Evolutionary conservation across 2,113 vertebrate species (phyloP), one percentile per base, ranked within the genome.

Genomic region (Microtus montanus): DNA sequence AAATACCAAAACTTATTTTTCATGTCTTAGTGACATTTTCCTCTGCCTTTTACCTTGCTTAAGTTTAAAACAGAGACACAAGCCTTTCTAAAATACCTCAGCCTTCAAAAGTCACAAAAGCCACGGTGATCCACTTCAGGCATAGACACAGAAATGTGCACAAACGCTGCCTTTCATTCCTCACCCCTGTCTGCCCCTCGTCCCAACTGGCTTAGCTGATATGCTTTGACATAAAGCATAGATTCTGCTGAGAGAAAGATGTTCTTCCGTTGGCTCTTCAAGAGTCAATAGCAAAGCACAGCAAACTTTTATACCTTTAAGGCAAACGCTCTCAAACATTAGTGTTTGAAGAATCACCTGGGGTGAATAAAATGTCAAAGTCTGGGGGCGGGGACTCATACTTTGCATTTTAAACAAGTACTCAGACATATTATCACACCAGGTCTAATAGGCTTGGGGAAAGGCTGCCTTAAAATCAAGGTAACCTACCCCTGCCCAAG

Each of bases 391-490:
- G n/a, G 63, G n/a, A 68, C 47, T 75, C 54, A 35, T 54, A 94
- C 28, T 79, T 35, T 64, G 63, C 63, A 87, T 92, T 84, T 94
- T 89, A 88, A 91, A 79, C 82, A 97, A 96, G 83, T 70, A 75
- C 33, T 47, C 58, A 41, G 15, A 64, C 26, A 88, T 49, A 92
- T 89, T 86, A 91, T 63, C 61, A 73, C 3, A 17, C 47, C 35
- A 71, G 3, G 6, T 49, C 63, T 87, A 71, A 14, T 84, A 52
- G 88, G 92, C 87, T 91, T 64, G 7, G 54, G 89, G 63, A 88
- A 95, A 95, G 44, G 86, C 44, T 92, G n/a, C 68, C 80, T 95
- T 93, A 86, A 79, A 63, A 41, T 83, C 85, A 87, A 96, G 89
- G 26, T 75, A n/a, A 38, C 52, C 78, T 86, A 87, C 0, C 4